These are phyloP conservation scores for Apostichopus parvimensis DNA, from an alignment of 35 echinoderm and acorn worm species.

Conservation along the genomic window DNA sequence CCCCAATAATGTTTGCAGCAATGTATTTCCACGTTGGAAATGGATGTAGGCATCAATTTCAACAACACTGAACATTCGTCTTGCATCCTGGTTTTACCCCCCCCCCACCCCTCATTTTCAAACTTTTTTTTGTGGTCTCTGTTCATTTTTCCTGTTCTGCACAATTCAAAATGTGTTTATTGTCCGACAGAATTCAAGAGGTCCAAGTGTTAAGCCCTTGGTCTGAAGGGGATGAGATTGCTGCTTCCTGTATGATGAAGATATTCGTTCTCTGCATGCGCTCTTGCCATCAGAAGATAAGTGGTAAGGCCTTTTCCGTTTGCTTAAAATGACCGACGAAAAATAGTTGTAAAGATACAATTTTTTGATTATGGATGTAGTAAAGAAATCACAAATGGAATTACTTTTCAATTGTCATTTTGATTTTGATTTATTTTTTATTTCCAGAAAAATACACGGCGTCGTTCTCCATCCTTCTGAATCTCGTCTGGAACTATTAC, in stretches of 20 bases:
- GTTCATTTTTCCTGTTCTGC: neutral
- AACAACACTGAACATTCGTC: too few species aligned
- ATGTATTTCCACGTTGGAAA: too few species aligned
- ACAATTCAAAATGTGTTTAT: neutral
- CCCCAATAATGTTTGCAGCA: too few species aligned
- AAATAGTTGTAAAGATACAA: too few species aligned
- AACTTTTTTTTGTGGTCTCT: neutral
- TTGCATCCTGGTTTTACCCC: too few species aligned
- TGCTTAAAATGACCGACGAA: too few species aligned
- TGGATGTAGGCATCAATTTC: too few species aligned
- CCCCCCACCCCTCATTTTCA: too few species aligned
- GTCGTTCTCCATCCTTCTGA: slow-evolving; percentile 39
- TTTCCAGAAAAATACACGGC: slow-evolving; percentile 6
- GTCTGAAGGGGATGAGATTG: slow-evolving; percentile 36
- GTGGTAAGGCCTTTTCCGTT: neutral
- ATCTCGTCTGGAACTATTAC: slow-evolving; percentile 76
- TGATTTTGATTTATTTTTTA: slow-evolving; percentile 1
- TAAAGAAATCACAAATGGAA: too few species aligned
- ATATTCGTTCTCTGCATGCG: slow-evolving; percentile 4
- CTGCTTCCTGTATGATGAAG: slow-evolving; percentile 37
- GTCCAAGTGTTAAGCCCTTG: slow-evolving; percentile 5
- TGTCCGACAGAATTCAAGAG: neutral
- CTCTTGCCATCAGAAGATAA: neutral
- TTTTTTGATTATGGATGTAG: too few species aligned
- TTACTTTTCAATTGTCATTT: neutral